Evolutionary conservation across 2,888 invertebrate genomes (phyloP).

Genomic region (Chrysopilus asiliformis): DNA sequence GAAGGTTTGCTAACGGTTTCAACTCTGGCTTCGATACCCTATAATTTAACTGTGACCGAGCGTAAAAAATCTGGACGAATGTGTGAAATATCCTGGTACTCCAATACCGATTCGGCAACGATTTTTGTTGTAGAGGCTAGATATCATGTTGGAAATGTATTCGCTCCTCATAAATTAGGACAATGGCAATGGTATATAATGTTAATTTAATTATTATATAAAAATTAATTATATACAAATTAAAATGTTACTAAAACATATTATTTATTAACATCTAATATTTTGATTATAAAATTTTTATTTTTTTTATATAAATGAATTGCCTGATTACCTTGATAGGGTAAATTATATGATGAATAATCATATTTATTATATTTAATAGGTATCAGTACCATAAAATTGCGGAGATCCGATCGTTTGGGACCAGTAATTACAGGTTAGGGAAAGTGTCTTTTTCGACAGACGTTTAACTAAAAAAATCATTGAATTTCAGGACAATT

Average conservation of each 20-base stretch:
- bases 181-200: slow-evolving; percentile 42
- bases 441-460: slow-evolving; percentile 12
- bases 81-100: slow-evolving; percentile 12
- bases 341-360: too few relatives aligned
- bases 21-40: slow-evolving; percentile 51
- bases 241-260: too few relatives aligned
- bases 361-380: too few relatives aligned
- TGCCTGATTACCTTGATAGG: too few relatives aligned
- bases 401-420: too few relatives aligned
- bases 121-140: slow-evolving; percentile 55
- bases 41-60: slow-evolving; percentile 45
- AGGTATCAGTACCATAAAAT: too few relatives aligned
- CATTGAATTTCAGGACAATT: slow-evolving; percentile 21
- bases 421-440: too few relatives aligned
- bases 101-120: slow-evolving; percentile 20
- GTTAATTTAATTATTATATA: too few relatives aligned
- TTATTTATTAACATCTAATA: too few relatives aligned
- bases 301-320: too few relatives aligned
- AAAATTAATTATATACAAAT: too few relatives aligned
- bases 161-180: slow-evolving; percentile 47
- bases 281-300: too few relatives aligned
- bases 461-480: slow-evolving; percentile 6
- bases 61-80: slow-evolving; percentile 24
- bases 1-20: slow-evolving; percentile 34
- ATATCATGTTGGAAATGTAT: slow-evolving; percentile 53